Conservation (phyloP, 2,797 vertebrate genomes). For the Tarsius wallacei region DNA sequence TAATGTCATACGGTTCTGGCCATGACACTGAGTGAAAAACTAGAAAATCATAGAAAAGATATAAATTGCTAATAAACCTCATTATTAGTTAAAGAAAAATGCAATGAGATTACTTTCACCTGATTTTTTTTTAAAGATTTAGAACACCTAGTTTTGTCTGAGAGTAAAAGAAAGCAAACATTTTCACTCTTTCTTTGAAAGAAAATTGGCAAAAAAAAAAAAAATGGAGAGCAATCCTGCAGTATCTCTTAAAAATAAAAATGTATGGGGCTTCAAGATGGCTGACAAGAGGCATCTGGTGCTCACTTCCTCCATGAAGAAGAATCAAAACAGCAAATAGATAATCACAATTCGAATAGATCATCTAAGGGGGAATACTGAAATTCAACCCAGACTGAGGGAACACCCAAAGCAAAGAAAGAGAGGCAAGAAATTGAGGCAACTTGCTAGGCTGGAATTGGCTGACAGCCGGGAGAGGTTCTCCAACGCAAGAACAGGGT, state of each 20-base stretch:
- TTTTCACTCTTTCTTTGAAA: neutral
- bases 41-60: neutral
- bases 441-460: neutral
- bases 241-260: constrained; percentile 41
- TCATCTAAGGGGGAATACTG: neutral
- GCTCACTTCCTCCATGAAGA: neutral
- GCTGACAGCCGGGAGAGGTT: neutral
- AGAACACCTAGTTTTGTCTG: neutral
- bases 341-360: neutral
- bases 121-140: neutral
- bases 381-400: neutral
- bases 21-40: neutral
- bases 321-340: neutral
- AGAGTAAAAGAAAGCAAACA: neutral
- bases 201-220: neutral
- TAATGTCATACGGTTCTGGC: neutral
- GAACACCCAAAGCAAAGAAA: neutral
- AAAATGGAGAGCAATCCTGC: neutral
- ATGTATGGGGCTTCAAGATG: neutral
- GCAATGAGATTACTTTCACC: neutral
- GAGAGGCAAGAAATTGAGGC: neutral
- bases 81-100: neutral
- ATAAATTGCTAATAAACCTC: neutral
- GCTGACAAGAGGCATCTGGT: neutral
- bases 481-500: neutral